Evolutionary conservation across 35 echinoderm and acorn worm species (phyloP).

Genomic region (Heliocidaris erythrogramma): DNA sequence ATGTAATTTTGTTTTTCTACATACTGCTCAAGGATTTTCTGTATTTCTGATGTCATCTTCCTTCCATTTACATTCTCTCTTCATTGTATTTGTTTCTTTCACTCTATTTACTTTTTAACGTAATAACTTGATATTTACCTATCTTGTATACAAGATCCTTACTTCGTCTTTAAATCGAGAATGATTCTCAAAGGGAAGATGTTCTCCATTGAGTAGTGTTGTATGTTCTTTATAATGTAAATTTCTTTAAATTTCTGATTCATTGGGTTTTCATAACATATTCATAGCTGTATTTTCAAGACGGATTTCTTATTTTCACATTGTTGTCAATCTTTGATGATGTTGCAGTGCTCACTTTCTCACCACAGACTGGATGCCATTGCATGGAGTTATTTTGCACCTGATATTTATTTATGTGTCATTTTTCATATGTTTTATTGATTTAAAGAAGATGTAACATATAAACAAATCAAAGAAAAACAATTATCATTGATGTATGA

Average conservation of each 20-base stretch:
- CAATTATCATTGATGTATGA: background rate
- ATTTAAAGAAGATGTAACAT: too few relatives aligned
- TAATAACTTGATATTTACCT: too few relatives aligned
- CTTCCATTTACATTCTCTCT: too few relatives aligned
- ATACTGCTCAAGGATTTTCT: too few relatives aligned
- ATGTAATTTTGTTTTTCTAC: too few relatives aligned
- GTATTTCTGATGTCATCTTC: too few relatives aligned
- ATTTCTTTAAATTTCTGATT: background rate
- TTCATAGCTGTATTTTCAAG: background rate
- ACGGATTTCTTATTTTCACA: background rate
- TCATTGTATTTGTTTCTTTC: too few relatives aligned
- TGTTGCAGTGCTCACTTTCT: background rate
- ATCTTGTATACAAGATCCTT: too few relatives aligned
- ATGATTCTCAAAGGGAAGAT: background rate
- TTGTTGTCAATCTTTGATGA: background rate
- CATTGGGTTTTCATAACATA: background rate
- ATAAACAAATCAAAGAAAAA: too few relatives aligned
- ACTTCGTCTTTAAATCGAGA: background rate
- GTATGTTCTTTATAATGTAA: background rate
- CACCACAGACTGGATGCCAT: background rate
- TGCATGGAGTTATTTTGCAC: constrained; percentile 1
- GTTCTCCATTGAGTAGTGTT: background rate
- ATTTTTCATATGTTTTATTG: background rate
- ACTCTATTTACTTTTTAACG: too few relatives aligned
- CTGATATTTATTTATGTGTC: background rate